These are phyloP conservation scores for Ceratotherium simum DNA, from an alignment of 2,113 vertebrate genomes.

Conservation along the genomic window DNA sequence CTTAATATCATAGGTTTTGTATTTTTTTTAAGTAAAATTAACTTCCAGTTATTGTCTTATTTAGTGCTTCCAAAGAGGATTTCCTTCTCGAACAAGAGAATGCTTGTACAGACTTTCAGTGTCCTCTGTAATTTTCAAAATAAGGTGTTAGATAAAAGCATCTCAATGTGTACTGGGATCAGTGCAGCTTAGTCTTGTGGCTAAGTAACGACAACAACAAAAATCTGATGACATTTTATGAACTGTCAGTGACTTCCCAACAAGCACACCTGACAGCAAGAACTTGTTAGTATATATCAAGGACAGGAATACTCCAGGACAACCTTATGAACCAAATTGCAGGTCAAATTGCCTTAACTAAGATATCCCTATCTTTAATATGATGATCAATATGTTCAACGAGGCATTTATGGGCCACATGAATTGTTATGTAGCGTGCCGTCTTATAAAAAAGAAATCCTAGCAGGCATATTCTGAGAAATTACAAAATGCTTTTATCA, in stretches of 20 bases:
- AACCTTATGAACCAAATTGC: neutral
- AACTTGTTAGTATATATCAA: neutral
- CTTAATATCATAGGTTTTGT: neutral
- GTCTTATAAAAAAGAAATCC: conserved; percentile 40
- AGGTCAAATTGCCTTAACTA: neutral
- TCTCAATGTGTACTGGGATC: neutral
- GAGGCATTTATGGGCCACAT: neutral
- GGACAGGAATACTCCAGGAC: neutral
- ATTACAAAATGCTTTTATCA: conserved; percentile 34
- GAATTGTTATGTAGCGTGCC: neutral
- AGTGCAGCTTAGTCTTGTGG: neutral
- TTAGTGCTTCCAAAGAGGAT: conserved; percentile 26
- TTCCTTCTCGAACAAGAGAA: conserved; percentile 43
- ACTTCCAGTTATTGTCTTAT: neutral
- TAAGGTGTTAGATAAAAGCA: neutral
- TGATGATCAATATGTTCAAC: neutral
- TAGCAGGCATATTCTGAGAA: neutral
- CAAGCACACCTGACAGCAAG: neutral
- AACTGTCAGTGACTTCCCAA: neutral
- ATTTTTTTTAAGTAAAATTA: conserved; percentile 28
- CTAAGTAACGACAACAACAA: conserved; percentile 18
- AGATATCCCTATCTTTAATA: neutral
- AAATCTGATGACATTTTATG: conserved; percentile 10
- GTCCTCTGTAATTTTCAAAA: conserved; percentile 17
- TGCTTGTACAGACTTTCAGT: neutral